A percentile compares a stretch with the other conserved stretches of the same genome.
phyloP scores from a whole-genome alignment of 2,113 vertebrate genomes.

The Melanocharis versteri region DNA sequence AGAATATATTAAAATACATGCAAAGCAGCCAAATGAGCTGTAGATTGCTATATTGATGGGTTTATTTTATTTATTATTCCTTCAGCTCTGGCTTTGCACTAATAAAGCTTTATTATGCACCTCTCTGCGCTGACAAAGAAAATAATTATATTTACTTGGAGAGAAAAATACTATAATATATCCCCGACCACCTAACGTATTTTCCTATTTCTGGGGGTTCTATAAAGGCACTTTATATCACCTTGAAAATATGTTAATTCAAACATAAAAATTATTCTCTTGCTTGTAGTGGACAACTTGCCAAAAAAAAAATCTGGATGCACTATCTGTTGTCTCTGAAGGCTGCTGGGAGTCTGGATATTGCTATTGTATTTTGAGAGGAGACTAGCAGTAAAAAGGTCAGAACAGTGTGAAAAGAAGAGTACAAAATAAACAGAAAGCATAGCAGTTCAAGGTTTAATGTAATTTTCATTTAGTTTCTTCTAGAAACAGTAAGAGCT shows the following conservation, averaged over 20 bases:
- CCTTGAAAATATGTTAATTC: neutral
- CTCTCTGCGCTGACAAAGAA: neutral
- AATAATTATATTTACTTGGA: neutral
- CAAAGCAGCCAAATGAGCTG: neutral
- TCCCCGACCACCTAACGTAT: neutral
- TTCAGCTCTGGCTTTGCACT: neutral
- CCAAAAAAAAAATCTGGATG: neutral
- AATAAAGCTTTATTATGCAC: neutral
- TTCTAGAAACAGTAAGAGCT: neutral
- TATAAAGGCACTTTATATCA: neutral
- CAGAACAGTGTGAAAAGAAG: neutral
- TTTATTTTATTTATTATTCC: constrained; percentile 2
- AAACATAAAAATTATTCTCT: neutral
- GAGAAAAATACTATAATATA: neutral
- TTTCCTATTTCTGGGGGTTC: neutral
- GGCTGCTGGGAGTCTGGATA: neutral
- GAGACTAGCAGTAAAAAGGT: neutral
- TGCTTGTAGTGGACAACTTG: neutral
- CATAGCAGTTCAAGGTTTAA: neutral
- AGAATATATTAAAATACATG: neutral
- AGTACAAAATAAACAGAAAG: neutral
- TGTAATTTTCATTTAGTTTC: neutral
- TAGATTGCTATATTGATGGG: neutral
- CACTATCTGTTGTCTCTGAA: neutral
- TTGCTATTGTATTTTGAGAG: neutral